These are phyloP conservation scores for Lepidochitona cinerea DNA, from an alignment of 2,888 invertebrate genomes.

Conservation along the genomic window DNA sequence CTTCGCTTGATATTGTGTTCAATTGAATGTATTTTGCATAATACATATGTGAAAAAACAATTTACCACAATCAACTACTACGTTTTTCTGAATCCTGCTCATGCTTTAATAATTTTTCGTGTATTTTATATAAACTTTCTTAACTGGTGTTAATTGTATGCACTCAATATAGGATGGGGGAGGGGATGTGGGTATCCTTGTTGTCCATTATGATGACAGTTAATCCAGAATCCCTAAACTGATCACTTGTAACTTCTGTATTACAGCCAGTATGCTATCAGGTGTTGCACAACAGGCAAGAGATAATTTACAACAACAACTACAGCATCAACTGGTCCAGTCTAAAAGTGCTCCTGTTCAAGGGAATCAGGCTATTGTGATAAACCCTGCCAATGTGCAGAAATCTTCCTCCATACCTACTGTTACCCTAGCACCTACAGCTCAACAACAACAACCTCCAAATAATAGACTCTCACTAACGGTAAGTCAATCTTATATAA, in stretches of 20 bases:
- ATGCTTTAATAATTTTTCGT: no score
- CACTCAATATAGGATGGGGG: no score
- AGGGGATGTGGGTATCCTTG: no score
- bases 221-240: no score
- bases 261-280: slow-evolving; percentile 43
- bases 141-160: no score
- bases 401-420: slow-evolving; percentile 23
- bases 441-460: slow-evolving; percentile 32
- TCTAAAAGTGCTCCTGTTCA: slow-evolving; percentile 35
- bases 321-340: slow-evolving; percentile 61
- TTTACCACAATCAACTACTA: no score
- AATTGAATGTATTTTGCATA: no score
- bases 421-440: slow-evolving; percentile 20
- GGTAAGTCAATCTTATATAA: slow-evolving; percentile 56
- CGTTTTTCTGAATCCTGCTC: no score
- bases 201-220: no score
- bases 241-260: background rate
- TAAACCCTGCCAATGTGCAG: slow-evolving; percentile 24
- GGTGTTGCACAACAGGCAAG: slow-evolving; percentile 51
- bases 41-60: no score
- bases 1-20: no score
- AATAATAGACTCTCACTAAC: slow-evolving; percentile 69
- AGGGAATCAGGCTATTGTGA: background rate
- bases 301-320: slow-evolving; percentile 64
- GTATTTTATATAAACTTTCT: no score